phyloP scores from a whole-genome alignment of 2,888 invertebrate genomes.

The Serrognathus titanus region DNA sequence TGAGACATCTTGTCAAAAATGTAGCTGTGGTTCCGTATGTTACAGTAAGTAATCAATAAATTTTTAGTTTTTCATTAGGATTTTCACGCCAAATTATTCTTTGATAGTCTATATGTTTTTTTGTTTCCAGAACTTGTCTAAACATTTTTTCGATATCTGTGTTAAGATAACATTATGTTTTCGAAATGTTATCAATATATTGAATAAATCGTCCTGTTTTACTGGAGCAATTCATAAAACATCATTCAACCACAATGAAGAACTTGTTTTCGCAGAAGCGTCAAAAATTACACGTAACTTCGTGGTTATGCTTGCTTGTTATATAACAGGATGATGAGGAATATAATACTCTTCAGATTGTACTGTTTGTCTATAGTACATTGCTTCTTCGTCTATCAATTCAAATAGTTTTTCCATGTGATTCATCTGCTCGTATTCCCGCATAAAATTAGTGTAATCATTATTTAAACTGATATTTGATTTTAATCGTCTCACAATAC shows the following conservation, averaged over 20 bases:
- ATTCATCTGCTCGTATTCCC: background rate
- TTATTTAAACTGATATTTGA: background rate
- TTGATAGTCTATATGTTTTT: background rate
- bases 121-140: background rate
- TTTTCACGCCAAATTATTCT: background rate
- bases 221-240: background rate
- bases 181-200: background rate
- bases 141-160: background rate
- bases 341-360: too few relatives aligned
- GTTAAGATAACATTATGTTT: background rate
- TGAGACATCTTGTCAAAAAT: background rate
- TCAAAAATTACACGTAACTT: background rate
- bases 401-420: background rate
- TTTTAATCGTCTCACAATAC: background rate
- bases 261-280: background rate
- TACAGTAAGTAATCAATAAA: background rate
- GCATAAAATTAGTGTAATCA: background rate
- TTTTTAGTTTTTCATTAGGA: background rate
- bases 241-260: background rate
- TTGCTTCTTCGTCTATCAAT: too few relatives aligned
- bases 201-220: background rate
- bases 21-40: conserved; percentile 1
- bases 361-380: too few relatives aligned
- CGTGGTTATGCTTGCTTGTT: background rate
- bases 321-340: too few relatives aligned